Base-by-base conservation (phyloP, 2,797 vertebrate species). In the Halcyon leucocephala region DNA sequence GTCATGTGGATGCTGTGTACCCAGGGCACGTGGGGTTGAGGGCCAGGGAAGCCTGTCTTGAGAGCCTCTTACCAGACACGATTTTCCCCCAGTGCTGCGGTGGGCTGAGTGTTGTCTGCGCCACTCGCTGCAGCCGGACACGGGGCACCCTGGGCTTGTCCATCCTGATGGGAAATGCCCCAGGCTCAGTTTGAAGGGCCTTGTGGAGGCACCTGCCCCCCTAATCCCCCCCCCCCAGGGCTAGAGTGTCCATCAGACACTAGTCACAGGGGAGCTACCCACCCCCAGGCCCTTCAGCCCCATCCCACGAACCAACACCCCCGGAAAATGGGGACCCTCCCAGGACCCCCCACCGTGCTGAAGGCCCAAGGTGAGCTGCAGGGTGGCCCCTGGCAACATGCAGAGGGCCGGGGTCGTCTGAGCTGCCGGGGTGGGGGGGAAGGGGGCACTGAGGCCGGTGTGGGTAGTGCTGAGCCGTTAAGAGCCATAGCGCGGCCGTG, bases 71-170 rank as follows among this genome's bases (percentile, higher is more conserved):
- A 66, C 54, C 77, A 3, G 1, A 31, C 0, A 1, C 9, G 73
- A 41, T 83, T 89, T 86, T 77, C 77, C 90, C 69, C 24, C 72
- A 48, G 48, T 14, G 86, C 62, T 85, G 6, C 6, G 0, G 58
- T 19, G 72, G 67, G 72, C 42, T 48, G 52, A 86, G 48, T 7
- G 10, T 51, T 0, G 0, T 70, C 60, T 94, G 60, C 39, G 67
- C 44, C 20, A 41, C 22, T 67, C 58, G 2, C 62, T 1, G 29
- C 3, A 2, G 54, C 66, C 0, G 0, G 48, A 7, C 0, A 0
- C 3, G 7, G 29, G 62, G 37, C 42, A 55, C 28, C 48, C 31
- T 19, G 25, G 12, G 78, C 29, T 25, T 9, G 31, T 31, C 70
- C n/a, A 5, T 22, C 28, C 28, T 7, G 1, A n/a, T 4, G 48